Evolutionary conservation across 1,140 invertebrate species (phyloP).

Genomic region (Eurytemora carolleeae): DNA sequence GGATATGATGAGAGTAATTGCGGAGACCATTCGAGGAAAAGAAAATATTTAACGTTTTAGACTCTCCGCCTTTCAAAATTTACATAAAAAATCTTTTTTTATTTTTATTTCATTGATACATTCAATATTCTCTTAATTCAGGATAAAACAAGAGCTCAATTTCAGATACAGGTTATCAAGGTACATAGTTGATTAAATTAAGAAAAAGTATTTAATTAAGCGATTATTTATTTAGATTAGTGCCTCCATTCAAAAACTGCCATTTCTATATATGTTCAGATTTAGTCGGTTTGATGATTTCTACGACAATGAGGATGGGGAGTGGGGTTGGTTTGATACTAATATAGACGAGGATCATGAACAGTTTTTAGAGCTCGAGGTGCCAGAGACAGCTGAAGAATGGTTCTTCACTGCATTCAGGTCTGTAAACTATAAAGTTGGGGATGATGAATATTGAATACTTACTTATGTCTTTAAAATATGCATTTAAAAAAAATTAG

Average conservation of each 20-base stretch:
- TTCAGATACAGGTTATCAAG: background rate
- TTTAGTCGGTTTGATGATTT: slow-evolving; percentile 22
- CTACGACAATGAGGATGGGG: slow-evolving; percentile 26
- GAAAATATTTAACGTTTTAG: too few species aligned
- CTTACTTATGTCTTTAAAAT: too few species aligned
- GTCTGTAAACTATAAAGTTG: too few species aligned
- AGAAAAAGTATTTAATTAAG: background rate
- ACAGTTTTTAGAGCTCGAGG: slow-evolving; percentile 23
- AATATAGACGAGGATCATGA: slow-evolving; percentile 26
- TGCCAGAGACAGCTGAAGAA: background rate
- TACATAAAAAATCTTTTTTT: too few species aligned
- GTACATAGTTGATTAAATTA: background rate
- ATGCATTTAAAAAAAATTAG: too few species aligned
- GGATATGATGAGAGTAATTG: slow-evolving; percentile 17
- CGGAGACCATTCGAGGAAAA: background rate
- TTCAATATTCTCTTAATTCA: too few species aligned
- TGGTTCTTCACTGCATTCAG: background rate
- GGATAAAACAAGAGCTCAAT: background rate
- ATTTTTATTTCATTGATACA: too few species aligned
- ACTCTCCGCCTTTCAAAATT: too few species aligned
- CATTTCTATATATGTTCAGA: background rate
- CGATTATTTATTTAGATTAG: slow-evolving; percentile 1
- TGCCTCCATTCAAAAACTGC: too few species aligned
- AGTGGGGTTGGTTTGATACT: slow-evolving; percentile 29
- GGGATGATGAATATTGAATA: too few species aligned